phyloP scores from a whole-genome alignment of 2,888 invertebrate species.

The Alviniconcha strummeri region DNA sequence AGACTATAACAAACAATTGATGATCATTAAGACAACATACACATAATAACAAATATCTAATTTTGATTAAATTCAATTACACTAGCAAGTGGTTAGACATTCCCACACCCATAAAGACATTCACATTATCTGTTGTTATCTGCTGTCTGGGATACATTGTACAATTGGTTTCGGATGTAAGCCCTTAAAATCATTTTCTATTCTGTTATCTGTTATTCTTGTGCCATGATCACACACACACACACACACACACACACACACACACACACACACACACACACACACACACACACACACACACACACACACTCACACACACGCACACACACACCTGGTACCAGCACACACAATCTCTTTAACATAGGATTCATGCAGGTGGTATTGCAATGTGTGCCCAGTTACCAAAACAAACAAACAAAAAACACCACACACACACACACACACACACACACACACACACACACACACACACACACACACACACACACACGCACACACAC shows the following conservation, averaged over 20 bases:
- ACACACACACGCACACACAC: no score
- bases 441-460: background rate
- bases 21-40: background rate
- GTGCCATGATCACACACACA: background rate
- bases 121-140: no score
- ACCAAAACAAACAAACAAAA: background rate
- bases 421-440: background rate
- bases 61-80: no score
- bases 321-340: background rate
- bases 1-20: background rate
- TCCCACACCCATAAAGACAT: no score
- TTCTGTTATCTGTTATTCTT: background rate
- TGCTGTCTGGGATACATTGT: no score
- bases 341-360: no score
- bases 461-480: no score
- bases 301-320: background rate
- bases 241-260: slow-evolving; percentile 4
- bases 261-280: background rate
- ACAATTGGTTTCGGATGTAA: no score
- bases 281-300: background rate
- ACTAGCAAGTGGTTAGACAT: no score
- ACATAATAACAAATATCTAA: background rate
- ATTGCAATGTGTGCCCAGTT: no score
- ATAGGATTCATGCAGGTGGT: no score
- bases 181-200: no score